Base-by-base conservation (phyloP, 2,797 vertebrate genomes). In the Hypotaenidia philippensis region DNA sequence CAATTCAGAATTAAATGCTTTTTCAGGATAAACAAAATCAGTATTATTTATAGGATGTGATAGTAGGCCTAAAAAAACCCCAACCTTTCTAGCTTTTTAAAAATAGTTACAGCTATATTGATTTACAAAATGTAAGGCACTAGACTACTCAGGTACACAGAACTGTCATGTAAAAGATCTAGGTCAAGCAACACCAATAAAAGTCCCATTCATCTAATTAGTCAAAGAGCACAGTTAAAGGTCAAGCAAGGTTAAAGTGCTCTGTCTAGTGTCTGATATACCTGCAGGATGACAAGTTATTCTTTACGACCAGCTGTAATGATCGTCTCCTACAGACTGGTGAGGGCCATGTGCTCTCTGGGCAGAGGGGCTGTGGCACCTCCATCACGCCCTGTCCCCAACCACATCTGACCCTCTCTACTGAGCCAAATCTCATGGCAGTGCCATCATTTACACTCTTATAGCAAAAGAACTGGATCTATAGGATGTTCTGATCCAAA, bases 1-100 rank as follows among this genome's bases (percentile, higher is more conserved):
- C 91, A 95, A 94, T 92, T 79, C 74, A 68, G 89, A 97, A 96
- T 90, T 93, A 95, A 94, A 95, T 72, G 36, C 68, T 87, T 97
- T 93, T 96, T 96, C 86, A 92, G 77, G 72, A 66, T 90, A 91
- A 97, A 94, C 11, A n/a, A 90, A 90, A 97, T 90, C 91, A 89
- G 41, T 87, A 83, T 92, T 96, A 95, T 96, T 97, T 97, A 95
- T 84, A 96, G 91, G 49, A 60, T 93, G 74, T 91, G 52, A 78
- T 56, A 91, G 52, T 34, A 52, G 20, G 69, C 78, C 59, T 90
- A 89, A 96, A 50, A 50, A 50, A 50, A 2, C 45, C 21, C 21
- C 20, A 34, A 23, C 13, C 65, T 71, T 88, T 87, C 56, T 92
- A 93, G 61, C 87, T 90, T 80, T 61, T 92, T 44, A 84, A 95